phyloP scores from a whole-genome alignment of 2,797 vertebrate species.

The Sebastes alutus region DNA sequence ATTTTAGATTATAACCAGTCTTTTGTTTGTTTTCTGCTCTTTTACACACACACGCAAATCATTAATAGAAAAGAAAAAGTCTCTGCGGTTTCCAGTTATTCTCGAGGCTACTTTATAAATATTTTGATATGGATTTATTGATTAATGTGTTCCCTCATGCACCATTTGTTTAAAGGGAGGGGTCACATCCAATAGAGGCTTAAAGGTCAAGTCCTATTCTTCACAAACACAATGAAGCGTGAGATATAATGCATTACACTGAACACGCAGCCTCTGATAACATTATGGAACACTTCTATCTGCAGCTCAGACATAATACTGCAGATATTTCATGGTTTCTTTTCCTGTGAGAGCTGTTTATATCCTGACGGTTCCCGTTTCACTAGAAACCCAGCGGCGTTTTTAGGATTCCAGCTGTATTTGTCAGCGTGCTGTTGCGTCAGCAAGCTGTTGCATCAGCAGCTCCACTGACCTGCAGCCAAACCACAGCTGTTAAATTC shows the following conservation, averaged over 20 bases:
- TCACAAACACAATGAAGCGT: neutral
- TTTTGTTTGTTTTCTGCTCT: neutral
- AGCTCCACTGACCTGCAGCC: conserved; percentile 16
- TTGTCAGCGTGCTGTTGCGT: conserved; percentile 22
- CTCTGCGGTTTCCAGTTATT: neutral
- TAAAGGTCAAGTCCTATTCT: neutral
- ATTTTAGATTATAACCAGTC: neutral
- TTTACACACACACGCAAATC: neutral
- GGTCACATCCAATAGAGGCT: neutral
- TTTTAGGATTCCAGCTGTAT: conserved; percentile 20
- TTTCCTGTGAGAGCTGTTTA: conserved; percentile 13
- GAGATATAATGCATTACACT: neutral
- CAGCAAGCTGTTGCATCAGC: neutral
- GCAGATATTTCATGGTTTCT: conserved; percentile 11
- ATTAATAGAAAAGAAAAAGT: neutral
- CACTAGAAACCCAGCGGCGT: neutral
- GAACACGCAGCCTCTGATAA: neutral
- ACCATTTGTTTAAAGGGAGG: neutral
- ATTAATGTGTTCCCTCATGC: neutral
- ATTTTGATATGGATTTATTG: neutral
- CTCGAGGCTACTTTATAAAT: neutral
- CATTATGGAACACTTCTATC: neutral
- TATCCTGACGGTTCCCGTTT: conserved; percentile 16
- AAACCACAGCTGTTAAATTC: conserved; percentile 54
- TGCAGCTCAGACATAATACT: neutral